phyloP scores from a whole-genome alignment of 2,888 invertebrate genomes.

The Hymenopus coronatus region DNA sequence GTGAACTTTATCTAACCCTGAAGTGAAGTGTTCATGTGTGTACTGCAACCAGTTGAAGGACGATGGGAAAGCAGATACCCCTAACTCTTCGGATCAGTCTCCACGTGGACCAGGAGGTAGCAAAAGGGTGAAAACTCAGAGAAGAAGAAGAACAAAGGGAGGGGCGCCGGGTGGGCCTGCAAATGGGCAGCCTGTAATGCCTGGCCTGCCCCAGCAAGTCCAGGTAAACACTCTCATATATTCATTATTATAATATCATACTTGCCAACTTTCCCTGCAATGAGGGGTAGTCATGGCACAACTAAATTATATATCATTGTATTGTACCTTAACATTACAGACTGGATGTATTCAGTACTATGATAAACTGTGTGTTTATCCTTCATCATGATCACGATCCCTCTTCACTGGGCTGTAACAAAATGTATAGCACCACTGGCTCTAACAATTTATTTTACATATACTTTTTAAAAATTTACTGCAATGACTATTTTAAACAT shows the following conservation, averaged over 20 bases:
- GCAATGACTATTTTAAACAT: too few relatives aligned
- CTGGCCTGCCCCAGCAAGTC: conserved; percentile 32
- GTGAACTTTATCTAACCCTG: conserved; percentile 29
- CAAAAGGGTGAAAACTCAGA: conserved; percentile 40
- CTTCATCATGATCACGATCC: too few relatives aligned
- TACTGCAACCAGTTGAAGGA: conserved; percentile 54
- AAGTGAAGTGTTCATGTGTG: conserved; percentile 44
- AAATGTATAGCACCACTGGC: too few relatives aligned
- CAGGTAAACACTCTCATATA: conserved; percentile 30
- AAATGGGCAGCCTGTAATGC: conserved; percentile 36
- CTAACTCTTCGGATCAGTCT: conserved; percentile 62
- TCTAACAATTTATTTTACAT: too few relatives aligned
- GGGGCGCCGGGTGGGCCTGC: conserved; percentile 41
- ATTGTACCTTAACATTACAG: too few relatives aligned
- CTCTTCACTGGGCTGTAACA: too few relatives aligned
- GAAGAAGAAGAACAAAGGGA: conserved; percentile 52
- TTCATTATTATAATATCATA: neutral
- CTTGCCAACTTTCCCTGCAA: too few relatives aligned
- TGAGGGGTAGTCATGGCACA: too few relatives aligned
- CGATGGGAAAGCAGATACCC: conserved; percentile 58
- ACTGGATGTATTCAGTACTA: too few relatives aligned
- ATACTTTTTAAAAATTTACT: too few relatives aligned
- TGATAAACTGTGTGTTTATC: too few relatives aligned
- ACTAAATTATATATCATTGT: too few relatives aligned
- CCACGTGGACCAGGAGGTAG: conserved; percentile 51